Evolutionary conservation across 2,888 invertebrate genomes (phyloP), one percentile per base, ranked within the genome.

Genomic region (Cosmorhoe ocellata): DNA sequence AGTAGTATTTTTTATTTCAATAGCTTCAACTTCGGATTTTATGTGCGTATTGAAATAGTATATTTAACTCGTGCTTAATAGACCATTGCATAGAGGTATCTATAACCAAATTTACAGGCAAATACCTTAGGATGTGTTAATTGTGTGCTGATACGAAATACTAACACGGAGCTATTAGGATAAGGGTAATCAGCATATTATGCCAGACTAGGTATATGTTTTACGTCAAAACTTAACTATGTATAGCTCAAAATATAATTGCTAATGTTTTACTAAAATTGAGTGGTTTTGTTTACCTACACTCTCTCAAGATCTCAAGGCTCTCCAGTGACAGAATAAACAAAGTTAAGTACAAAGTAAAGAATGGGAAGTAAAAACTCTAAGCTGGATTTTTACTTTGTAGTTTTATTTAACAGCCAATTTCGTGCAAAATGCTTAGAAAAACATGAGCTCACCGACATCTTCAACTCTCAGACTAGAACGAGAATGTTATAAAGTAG

Each of bases 61-160:
- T 56, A 63, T 66, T 66, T 61, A 64, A 66, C 65, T 63, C 50
- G 45, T 50, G 45, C 63, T 69, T 64, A 66, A 67, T 66, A 67
- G 67, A 61, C 59, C 57, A 69, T 74, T 74, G 64, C n/a, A n/a
- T n/a, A n/a, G n/a, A n/a, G n/a, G 24, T 24, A 18, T n/a, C 18
- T 36, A 54, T 51, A 56, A 47, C 70, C 65, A 70, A 66, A 73
- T 72, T 73, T 74, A 70, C 64, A 63, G 63, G 66, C 65, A 69
- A 71, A 69, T 67, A 67, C 64, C 67, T 61, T 59, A 60, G 64
- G 64, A 67, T 64, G 59, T 65, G 67, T 64, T 71, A 66, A 71
- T 70, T 69, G 61, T 68, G 63, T 61, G 55, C 62, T 61, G 64
- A 66, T 66, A 66, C 64, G 64, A 69, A 64, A 64, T 67, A 66